Evolutionary conservation across 2,113 vertebrate genomes (phyloP), one percentile per base, ranked within the genome.

Genomic region (Thunnus maccoyii): DNA sequence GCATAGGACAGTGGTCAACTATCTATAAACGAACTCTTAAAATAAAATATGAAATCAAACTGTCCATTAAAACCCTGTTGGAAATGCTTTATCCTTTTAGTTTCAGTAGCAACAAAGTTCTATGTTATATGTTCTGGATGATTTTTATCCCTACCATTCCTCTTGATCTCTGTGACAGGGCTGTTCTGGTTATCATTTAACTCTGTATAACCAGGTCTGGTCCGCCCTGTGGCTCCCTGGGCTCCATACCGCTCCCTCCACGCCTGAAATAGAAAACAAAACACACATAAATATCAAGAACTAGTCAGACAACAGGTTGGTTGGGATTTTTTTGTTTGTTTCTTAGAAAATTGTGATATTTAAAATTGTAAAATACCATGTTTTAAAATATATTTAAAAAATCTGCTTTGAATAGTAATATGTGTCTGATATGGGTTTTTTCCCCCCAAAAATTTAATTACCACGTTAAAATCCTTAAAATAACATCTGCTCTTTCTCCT

Each of bases 191-290:
- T 84, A 65, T 97, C 96, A 74, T 96, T 96, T 13, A 96, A 91
- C 36, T 97, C 95, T 13, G 96, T 76, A 84, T 97, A 96, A 84
- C 94, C 80, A 66, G 87, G 94, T 92, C 95, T 94, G 84, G 86
- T 96, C 63, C 91, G 91, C 20, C 84, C 67, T 22, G 92, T 89
- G 1, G 92, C 92, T 73, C 95, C 91, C 0, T 96, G 95, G 32
- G 91, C 95, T 75, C 94, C 94, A 68, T 96, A 96, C 0, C 91
- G 92, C 30, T 97, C 96, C 90, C 96, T 96, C 97, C 96, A 97
- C 3, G 96, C 95, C 97, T 99, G 85, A 70, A 52, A 71, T 56
- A 85, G 22, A 76, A 58, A 82, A 85, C n/a, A 64, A 57, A 58
- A 63, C 2, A 11, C 41, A 62, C 17, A 32, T 62, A 82, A 41